Conservation (phyloP, 1,140 invertebrate species). For the Drosophila setifemur region DNA sequence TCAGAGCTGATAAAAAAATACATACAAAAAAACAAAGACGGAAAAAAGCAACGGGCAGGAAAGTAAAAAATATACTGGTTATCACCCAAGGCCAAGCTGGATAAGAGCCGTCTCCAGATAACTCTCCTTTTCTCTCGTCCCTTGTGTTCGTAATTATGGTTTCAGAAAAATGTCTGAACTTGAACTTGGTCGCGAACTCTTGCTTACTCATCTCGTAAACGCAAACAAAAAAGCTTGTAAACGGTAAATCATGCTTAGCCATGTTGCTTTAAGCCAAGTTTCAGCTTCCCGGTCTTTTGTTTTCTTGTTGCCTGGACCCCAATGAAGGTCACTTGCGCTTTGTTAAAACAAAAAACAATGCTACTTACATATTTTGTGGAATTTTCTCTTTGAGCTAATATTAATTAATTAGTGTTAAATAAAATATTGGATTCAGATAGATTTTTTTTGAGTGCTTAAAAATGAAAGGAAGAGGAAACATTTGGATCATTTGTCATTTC, state of each 20-base stretch:
- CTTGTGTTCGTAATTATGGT: constrained; percentile 1
- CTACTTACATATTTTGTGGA: background rate
- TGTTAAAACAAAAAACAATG: background rate
- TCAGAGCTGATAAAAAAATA: constrained; percentile 12
- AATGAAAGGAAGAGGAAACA: background rate
- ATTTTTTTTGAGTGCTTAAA: background rate
- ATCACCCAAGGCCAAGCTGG: constrained; percentile 30
- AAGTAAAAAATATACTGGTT: constrained; percentile 41
- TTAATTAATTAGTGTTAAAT: background rate
- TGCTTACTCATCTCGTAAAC: constrained; percentile 36
- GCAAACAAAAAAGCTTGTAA: constrained; percentile 4
- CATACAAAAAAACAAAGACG: background rate
- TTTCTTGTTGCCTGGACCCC: constrained; percentile 19
- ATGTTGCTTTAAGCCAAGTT: constrained; percentile 15
- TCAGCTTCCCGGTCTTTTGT: constrained; percentile 42
- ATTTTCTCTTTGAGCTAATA: too few relatives aligned
- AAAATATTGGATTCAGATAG: background rate
- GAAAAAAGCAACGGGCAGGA: background rate
- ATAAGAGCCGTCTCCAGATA: background rate
- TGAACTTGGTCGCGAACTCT: constrained; percentile 34
- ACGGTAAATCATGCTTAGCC: constrained; percentile 45
- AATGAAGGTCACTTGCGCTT: constrained; percentile 27
- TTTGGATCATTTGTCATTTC: background rate
- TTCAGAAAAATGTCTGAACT: constrained; percentile 15
- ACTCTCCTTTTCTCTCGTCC: background rate